Conservation (phyloP, 1,140 invertebrate species). For the Caenorhabditis brenneri region DNA sequence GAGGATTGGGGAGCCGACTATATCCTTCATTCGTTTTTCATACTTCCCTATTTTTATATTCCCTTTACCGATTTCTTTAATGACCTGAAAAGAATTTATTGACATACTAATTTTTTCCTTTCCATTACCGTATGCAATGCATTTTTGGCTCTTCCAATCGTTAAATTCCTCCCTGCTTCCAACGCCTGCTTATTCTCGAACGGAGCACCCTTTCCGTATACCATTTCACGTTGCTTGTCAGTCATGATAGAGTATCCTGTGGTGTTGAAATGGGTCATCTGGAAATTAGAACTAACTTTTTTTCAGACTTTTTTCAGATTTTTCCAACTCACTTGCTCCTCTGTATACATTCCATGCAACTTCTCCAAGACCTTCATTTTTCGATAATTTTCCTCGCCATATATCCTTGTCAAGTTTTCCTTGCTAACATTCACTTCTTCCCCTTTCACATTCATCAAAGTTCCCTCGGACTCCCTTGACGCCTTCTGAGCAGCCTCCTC, state of each 20-base stretch:
- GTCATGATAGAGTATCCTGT: constrained; percentile 55
- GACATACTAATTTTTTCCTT: neutral
- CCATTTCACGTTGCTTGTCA: constrained; percentile 56
- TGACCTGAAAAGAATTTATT: neutral
- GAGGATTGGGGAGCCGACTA: constrained; percentile 55
- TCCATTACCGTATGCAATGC: constrained; percentile 50
- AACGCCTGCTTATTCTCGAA: constrained; percentile 56
- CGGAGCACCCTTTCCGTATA: constrained; percentile 59
- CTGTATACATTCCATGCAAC: constrained; percentile 53
- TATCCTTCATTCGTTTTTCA: constrained; percentile 53
- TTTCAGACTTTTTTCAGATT: neutral
- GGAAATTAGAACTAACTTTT: neutral
- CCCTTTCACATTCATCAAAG: constrained; percentile 33
- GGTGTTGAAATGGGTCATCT: constrained; percentile 57
- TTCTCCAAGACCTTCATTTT: constrained; percentile 58
- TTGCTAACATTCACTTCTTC: constrained; percentile 53
- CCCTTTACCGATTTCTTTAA: constrained; percentile 6
- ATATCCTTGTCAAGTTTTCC: constrained; percentile 60
- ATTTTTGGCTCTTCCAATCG: constrained; percentile 40
- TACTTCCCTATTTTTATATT: constrained; percentile 36
- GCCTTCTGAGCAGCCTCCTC: constrained; percentile 28
- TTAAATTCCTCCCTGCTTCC: constrained; percentile 43
- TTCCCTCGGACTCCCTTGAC: neutral
- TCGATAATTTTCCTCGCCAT: constrained; percentile 52
- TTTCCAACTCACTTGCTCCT: constrained; percentile 56